phyloP scores from a whole-genome alignment of 2,113 vertebrate genomes.

The Gallinago media region DNA sequence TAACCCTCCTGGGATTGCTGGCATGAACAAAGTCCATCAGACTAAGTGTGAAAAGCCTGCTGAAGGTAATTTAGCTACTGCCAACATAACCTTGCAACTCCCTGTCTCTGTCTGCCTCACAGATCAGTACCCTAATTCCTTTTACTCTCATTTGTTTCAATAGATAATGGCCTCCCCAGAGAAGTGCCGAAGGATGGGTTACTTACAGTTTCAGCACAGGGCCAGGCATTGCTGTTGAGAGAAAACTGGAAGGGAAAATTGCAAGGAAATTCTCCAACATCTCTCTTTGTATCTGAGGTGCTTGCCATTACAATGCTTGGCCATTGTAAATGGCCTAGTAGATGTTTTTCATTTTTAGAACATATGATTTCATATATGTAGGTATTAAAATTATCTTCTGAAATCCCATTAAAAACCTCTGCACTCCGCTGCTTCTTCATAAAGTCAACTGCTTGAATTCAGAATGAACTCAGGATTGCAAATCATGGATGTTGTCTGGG shows the following conservation, averaged over 20 bases:
- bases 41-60: not conserved
- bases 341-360: not conserved
- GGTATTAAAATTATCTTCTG: not conserved
- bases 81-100: not conserved
- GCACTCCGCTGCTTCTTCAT: not conserved
- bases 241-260: not conserved
- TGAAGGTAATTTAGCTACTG: not conserved
- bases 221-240: not conserved
- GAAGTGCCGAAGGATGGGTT: not conserved
- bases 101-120: not conserved
- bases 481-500: not conserved
- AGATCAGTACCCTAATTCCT: not conserved
- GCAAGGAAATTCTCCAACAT: not conserved
- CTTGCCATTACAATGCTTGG: not conserved
- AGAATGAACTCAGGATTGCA: not conserved
- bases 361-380: not conserved
- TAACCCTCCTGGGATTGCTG: accelerated
- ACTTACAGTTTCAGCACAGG: not conserved
- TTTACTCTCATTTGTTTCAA: not conserved
- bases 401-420: not conserved
- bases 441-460: not conserved
- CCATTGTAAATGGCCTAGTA: not conserved
- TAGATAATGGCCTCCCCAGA: not conserved
- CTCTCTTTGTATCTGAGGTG: not conserved
- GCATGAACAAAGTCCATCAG: accelerated